Percentiles rank a stretch among this genome's conserved stretches.
phyloP scores from a whole-genome alignment of 2,888 invertebrate genomes.

The Drosophila barbarae region DNA sequence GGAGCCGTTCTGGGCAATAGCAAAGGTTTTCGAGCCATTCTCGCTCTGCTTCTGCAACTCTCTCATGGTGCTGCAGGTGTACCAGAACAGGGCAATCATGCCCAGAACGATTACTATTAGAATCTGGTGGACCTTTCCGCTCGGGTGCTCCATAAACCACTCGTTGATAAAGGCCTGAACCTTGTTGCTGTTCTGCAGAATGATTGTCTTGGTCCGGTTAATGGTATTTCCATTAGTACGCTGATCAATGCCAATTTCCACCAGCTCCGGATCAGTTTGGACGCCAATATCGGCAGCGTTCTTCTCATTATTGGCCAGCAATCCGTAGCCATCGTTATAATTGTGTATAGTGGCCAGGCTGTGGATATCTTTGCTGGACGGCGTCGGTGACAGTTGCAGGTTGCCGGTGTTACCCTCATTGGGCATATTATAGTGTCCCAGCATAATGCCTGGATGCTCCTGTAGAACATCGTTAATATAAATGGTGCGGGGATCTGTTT shows the following conservation, averaged over 20 bases:
- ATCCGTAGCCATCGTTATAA: conserved; percentile 68
- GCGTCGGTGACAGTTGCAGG: conserved; percentile 76
- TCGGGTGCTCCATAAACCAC: conserved; percentile 89
- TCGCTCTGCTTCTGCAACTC: conserved; percentile 86
- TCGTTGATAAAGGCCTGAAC: conserved; percentile 77
- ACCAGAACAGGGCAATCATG: conserved; percentile 88
- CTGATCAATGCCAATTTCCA: conserved; percentile 65
- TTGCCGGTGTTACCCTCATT: conserved; percentile 79
- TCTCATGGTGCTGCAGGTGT: conserved; percentile 86
- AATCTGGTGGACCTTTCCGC: conserved; percentile 86
- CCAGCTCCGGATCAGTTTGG: conserved; percentile 82
- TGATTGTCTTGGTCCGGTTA: conserved; percentile 78
- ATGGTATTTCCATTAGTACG: conserved; percentile 69
- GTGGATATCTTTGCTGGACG: conserved; percentile 62
- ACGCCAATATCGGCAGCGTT: conserved; percentile 80
- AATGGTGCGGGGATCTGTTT: conserved; percentile 77
- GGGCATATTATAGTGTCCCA: conserved; percentile 87
- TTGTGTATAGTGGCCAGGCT: conserved; percentile 77
- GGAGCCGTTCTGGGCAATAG: conserved; percentile 50
- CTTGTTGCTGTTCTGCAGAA: conserved; percentile 73
- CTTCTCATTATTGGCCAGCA: conserved; percentile 68
- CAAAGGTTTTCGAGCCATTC: conserved; percentile 81
- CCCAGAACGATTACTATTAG: conserved; percentile 85
- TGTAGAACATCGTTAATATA: conserved; percentile 80
- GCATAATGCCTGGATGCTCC: conserved; percentile 76